A percentile compares a stretch with the other conserved stretches of the same genome.
These are phyloP conservation scores for Himalopsyche japonica DNA, from an alignment of 2,888 invertebrate genomes.

Conservation along the genomic window DNA sequence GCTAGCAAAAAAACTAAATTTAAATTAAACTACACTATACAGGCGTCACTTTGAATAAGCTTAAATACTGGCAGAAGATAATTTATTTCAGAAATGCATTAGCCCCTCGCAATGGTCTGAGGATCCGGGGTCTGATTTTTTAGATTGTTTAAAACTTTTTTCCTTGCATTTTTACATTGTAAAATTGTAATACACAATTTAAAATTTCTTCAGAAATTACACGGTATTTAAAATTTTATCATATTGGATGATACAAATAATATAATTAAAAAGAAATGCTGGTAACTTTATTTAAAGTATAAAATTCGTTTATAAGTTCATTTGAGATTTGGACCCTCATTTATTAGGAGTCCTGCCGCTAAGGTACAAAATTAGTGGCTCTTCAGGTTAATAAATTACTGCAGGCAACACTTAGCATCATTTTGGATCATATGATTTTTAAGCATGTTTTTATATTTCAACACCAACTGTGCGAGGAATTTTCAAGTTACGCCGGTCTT, in stretches of 20 bases:
- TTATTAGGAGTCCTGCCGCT: conserved; percentile 13
- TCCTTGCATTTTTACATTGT: no score
- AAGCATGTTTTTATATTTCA: conserved; percentile 31
- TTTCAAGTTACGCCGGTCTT: neutral
- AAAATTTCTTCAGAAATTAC: no score
- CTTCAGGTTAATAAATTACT: conserved; percentile 12
- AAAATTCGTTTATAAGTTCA: neutral
- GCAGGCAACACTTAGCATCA: conserved; percentile 5
- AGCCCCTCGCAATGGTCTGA: no score
- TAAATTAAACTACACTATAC: no score
- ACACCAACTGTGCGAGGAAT: conserved; percentile 37
- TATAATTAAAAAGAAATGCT: neutral
- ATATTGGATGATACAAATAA: neutral
- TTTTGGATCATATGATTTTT: conserved; percentile 8
- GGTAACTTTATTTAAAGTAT: neutral
- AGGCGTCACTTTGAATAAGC: no score
- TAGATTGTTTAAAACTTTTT: no score
- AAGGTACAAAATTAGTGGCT: conserved; percentile 12
- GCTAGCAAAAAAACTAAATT: no score
- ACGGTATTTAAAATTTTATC: no score
- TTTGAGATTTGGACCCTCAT: neutral
- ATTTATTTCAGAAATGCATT: no score
- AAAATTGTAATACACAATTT: no score
- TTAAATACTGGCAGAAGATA: no score
- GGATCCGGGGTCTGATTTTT: no score